phyloP scores from a whole-genome alignment of 1,140 invertebrate species.

The Zaprionus capensis region DNA sequence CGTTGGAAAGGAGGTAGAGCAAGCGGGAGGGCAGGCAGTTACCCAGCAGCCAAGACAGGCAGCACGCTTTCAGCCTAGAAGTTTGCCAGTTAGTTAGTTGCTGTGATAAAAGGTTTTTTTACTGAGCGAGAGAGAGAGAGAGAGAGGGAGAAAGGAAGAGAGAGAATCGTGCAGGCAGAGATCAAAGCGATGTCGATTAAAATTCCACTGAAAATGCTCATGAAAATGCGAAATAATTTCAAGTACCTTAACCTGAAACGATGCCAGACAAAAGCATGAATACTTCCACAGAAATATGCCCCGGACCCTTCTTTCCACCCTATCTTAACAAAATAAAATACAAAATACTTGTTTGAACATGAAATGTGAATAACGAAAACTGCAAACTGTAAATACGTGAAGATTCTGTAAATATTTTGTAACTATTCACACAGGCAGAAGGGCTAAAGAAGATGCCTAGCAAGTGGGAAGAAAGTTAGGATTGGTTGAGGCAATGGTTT shows the following conservation, averaged over 20 bases:
- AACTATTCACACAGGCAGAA: not conserved
- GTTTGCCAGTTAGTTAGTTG: constrained; percentile 26
- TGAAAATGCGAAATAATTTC: constrained; percentile 39
- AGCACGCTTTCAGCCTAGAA: constrained; percentile 30
- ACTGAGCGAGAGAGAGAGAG: not conserved
- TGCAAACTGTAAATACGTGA: constrained; percentile 1
- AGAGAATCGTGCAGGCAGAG: constrained; percentile 33
- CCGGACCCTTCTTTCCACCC: not conserved
- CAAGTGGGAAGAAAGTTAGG: no score
- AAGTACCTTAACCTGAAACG: constrained; percentile 12
- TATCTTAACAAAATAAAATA: not conserved
- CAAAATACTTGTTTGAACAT: constrained; percentile 6
- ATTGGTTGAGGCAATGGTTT: no score
- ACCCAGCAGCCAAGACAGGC: not conserved
- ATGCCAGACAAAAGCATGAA: constrained; percentile 1
- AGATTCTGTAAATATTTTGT: not conserved
- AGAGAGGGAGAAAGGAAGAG: not conserved
- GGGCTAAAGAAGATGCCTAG: not conserved
- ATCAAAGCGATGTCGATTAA: constrained; percentile 56
- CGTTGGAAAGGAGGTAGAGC: not conserved
- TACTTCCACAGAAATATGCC: constrained; percentile 17
- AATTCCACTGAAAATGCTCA: constrained; percentile 35
- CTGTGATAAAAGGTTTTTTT: constrained; percentile 31
- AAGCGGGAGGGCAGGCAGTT: not conserved
- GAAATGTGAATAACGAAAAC: not conserved